Conservation (phyloP, 2,888 invertebrate species). For the Chymomyza procnemis region DNA sequence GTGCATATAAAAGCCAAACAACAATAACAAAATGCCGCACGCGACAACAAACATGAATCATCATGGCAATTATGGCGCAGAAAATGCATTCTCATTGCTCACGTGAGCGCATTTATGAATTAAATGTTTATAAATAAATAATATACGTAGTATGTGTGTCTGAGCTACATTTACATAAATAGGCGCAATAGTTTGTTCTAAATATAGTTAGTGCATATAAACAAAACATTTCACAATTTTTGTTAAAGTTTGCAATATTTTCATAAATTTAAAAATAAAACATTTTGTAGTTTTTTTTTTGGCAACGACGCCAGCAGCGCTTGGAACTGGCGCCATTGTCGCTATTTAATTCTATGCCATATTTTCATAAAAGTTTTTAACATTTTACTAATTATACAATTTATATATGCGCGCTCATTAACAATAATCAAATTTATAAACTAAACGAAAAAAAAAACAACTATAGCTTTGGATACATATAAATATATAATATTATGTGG, state of each 20-base stretch:
- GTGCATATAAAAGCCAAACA: conserved; percentile 31
- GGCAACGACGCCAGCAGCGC: conserved; percentile 23
- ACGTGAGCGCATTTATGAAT: conserved; percentile 26
- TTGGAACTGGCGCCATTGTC: neutral
- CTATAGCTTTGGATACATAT: neutral
- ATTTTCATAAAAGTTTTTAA: conserved; percentile 36
- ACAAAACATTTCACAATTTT: conserved; percentile 40
- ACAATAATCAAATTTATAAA: conserved; percentile 30
- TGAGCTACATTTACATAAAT: conserved; percentile 1
- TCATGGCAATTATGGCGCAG: conserved; percentile 28
- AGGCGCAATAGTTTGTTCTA: neutral
- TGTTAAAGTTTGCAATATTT: conserved; percentile 5
- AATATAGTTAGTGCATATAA: neutral
- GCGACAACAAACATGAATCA: conserved; percentile 28
- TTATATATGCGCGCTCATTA: conserved; percentile 29
- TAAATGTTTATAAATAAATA: neutral
- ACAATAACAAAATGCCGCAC: conserved; percentile 15
- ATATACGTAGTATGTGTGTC: conserved; percentile 8
- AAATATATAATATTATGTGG: neutral
- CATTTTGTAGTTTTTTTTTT: conserved; percentile 20
- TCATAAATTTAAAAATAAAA: conserved; percentile 3
- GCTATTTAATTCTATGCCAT: conserved; percentile 4
- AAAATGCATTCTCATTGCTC: conserved; percentile 35
- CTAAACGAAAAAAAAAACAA: neutral
- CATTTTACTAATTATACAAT: conserved; percentile 57